Base-by-base conservation (phyloP, 2,797 vertebrate genomes). In the Tachyglossus aculeatus region DNA sequence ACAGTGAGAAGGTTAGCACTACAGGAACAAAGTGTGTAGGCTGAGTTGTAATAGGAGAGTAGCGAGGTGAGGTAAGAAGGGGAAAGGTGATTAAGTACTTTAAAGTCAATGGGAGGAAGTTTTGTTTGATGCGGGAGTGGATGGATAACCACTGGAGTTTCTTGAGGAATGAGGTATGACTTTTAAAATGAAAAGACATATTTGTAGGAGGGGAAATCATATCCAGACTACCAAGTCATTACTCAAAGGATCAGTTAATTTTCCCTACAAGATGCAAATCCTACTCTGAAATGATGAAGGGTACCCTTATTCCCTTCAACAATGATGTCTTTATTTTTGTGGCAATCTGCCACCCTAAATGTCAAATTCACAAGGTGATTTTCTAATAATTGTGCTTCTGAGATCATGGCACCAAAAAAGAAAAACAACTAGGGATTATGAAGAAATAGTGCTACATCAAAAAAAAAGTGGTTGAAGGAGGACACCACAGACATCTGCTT, bases 231-330 rank as follows among this genome's bases (percentile, higher is more conserved):
- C 50, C 81, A 68, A 71, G 39, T 78, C 19, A 81, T 57, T 36
- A 64, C 37, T 86, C 31, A 61, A 78, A 84, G 48, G 4, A 37
- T 78, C 48, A 73, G 36, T 56, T 84, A 77, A 84, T 81, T 84
- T 88, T 76, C 53, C 21, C 32, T 65, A 10, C 4, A 62, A 68
- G 62, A 73, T 55, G 18, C 39, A 55, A 75, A 84, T 21, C 50
- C 40, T 58, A 56, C 77, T 70, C 77, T 83, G 67, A 73, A 81
- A 58, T 50, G 56, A 64, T 38, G 1, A 45, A 67, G 11, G 13
- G 14, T 38, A 2, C 14, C 21, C 48, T 80, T 19, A 57, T 69
- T 84, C 75, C 43, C 55, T 83, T 74, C 77, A 64, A 84, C 64
- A 81, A n/a, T 45, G 5, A 72, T 48, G 44, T 38, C 32, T 78